These are phyloP conservation scores for Campylomormyrus numenius DNA, from an alignment of 2,113 vertebrate species.

Conservation along the genomic window DNA sequence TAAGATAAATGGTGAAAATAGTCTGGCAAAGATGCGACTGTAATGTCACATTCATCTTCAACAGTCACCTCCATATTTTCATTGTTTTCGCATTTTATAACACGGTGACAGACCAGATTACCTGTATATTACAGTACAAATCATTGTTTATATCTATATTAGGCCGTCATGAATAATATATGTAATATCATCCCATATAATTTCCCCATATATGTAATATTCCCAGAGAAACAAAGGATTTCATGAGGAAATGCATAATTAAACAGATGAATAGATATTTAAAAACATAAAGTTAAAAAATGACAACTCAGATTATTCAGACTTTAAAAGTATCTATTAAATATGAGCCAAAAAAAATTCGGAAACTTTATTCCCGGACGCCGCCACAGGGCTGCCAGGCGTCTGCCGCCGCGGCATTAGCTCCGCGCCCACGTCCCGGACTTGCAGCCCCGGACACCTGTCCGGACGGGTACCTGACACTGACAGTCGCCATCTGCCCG, in stretches of 20 bases:
- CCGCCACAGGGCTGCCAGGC: background rate
- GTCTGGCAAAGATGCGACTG: background rate
- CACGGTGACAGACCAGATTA: background rate
- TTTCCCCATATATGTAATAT: slow-evolving; percentile 2
- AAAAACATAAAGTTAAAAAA: background rate
- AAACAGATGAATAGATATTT: background rate
- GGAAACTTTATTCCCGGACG: background rate
- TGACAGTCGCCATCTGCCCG: slow-evolving; percentile 41
- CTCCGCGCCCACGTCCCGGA: background rate
- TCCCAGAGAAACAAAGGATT: slow-evolving; percentile 6
- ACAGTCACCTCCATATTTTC: background rate
- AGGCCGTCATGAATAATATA: background rate
- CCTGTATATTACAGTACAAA: slow-evolving; percentile 5
- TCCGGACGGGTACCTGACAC: background rate
- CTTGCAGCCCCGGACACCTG: background rate
- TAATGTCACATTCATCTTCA: background rate
- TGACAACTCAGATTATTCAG: background rate
- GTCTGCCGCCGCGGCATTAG: background rate
- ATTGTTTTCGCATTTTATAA: background rate
- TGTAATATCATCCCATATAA: background rate
- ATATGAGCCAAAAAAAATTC: background rate
- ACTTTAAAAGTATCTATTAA: background rate
- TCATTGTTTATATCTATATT: background rate
- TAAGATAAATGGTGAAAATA: background rate
- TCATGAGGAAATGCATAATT: background rate